These are phyloP conservation scores for Tinea semifulvella DNA, from an alignment of 2,888 invertebrate species.

Conservation along the genomic window DNA sequence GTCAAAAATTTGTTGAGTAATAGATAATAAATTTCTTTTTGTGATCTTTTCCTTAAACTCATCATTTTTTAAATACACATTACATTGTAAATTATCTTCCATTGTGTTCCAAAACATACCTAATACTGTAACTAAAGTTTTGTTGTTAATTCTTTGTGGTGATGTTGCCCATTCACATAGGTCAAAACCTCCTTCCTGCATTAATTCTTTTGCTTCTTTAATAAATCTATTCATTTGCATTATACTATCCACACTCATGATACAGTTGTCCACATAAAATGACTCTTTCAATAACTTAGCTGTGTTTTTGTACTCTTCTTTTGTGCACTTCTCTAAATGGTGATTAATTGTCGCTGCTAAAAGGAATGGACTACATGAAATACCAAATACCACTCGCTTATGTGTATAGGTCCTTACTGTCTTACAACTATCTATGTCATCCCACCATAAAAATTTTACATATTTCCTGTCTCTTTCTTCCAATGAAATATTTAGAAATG, in stretches of 20 bases:
- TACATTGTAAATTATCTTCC: too few relatives aligned
- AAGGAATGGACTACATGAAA: constrained; percentile 16
- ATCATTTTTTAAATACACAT: too few relatives aligned
- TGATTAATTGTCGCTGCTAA: constrained; percentile 15
- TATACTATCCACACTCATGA: constrained; percentile 16
- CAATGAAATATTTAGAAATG: constrained; percentile 26
- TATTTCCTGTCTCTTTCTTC: constrained; percentile 23
- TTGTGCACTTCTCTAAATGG: constrained; percentile 11
- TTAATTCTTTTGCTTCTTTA: constrained; percentile 16
- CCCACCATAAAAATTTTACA: constrained; percentile 25
- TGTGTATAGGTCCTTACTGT: constrained; percentile 4
- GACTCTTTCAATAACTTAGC: constrained; percentile 15
- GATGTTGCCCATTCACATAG: constrained; percentile 17
- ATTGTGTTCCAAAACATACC: constrained; percentile 18
- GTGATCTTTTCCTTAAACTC: too few relatives aligned
- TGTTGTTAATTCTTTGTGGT: constrained; percentile 3
- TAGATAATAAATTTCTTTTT: too few relatives aligned
- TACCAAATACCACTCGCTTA: constrained; percentile 16
- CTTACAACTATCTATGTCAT: not conserved
- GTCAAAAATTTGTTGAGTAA: too few relatives aligned
- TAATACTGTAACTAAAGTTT: constrained; percentile 9
- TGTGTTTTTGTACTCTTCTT: constrained; percentile 3
- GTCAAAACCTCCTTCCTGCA: constrained; percentile 17
- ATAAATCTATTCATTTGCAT: constrained; percentile 17
- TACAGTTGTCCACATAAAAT: constrained; percentile 20